Evolutionary conservation across 2,888 invertebrate species (phyloP).

Genomic region (Parasteatoda lunata): DNA sequence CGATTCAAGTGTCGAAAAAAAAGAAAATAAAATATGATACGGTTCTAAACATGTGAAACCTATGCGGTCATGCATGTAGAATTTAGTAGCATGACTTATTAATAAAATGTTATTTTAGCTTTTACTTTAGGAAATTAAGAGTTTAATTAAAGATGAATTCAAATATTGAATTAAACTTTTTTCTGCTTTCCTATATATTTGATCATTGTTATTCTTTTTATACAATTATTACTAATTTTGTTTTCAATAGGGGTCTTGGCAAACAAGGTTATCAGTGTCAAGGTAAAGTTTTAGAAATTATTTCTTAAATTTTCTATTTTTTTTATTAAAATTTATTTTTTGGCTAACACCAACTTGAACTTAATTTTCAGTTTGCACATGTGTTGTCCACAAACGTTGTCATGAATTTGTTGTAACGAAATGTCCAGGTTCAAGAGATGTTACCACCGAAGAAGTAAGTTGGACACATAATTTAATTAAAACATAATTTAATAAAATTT

Average conservation of each 20-base stretch:
- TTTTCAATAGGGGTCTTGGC: conserved; percentile 90
- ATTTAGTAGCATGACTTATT: too few relatives aligned
- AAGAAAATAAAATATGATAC: too few relatives aligned
- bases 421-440: conserved; percentile 97
- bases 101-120: too few relatives aligned
- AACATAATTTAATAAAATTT: too few relatives aligned
- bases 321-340: too few relatives aligned
- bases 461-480: too few relatives aligned
- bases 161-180: neutral
- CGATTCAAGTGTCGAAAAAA: too few relatives aligned
- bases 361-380: conserved; percentile 88
- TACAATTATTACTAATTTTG: neutral
- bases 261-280: conserved; percentile 98
- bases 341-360: neutral
- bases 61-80: too few relatives aligned
- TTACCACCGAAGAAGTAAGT: conserved; percentile 75
- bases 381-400: conserved; percentile 99
- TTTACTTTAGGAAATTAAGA: too few relatives aligned
- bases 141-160: too few relatives aligned
- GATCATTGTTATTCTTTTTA: neutral
- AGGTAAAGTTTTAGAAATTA: conserved; percentile 79
- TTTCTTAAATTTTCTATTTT: too few relatives aligned
- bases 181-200: neutral
- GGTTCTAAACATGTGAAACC: too few relatives aligned
- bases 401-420: conserved; percentile 97